Evolutionary conservation across 2,113 vertebrate genomes (phyloP).

Genomic region (Elaphurus davidianus): DNA sequence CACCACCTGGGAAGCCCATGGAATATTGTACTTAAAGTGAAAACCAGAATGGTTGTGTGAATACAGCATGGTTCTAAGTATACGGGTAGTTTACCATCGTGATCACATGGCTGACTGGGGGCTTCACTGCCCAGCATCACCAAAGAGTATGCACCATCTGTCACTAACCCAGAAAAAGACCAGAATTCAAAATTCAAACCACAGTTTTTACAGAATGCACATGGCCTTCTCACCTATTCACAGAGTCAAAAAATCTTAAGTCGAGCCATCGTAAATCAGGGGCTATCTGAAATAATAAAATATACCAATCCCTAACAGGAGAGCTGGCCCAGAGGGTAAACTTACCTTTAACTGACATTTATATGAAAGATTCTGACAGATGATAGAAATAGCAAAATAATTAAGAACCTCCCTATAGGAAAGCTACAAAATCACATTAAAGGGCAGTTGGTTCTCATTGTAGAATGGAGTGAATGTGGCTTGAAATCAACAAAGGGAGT

Average conservation of each 20-base stretch:
- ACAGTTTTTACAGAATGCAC: background rate
- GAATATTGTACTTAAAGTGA: background rate
- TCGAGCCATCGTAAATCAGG: background rate
- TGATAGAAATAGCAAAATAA: constrained; percentile 34
- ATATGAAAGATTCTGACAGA: background rate
- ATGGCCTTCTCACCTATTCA: background rate
- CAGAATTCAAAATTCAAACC: background rate
- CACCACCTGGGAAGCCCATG: background rate
- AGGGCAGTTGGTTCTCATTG: background rate
- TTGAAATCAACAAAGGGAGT: background rate
- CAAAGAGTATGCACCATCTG: background rate
- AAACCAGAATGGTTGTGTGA: background rate
- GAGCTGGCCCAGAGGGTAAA: background rate
- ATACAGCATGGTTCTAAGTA: background rate
- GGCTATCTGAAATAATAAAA: background rate
- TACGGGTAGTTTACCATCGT: background rate
- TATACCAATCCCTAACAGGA: background rate
- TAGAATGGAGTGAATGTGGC: background rate
- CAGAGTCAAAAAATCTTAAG: background rate
- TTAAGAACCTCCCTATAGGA: background rate
- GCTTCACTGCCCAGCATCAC: background rate
- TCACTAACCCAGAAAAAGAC: background rate
- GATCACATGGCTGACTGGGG: background rate
- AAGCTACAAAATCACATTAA: background rate
- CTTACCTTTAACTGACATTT: background rate